Evolutionary conservation across 2,888 invertebrate species (phyloP).

Genomic region (Galeopsomyia nigrocyanea): DNA sequence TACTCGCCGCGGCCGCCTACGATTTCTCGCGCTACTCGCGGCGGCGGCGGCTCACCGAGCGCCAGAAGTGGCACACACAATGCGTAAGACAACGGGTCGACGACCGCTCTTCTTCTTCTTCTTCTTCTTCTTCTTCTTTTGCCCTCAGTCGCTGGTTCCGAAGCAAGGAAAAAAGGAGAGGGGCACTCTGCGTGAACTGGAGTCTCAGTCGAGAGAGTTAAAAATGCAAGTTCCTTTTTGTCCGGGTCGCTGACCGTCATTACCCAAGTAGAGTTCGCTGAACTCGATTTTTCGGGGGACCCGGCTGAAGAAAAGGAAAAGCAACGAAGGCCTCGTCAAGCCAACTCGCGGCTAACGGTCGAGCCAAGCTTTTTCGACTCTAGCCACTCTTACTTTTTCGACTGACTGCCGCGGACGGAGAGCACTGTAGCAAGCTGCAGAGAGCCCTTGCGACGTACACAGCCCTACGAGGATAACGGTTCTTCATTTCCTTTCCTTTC

Average conservation of each 20-base stretch:
- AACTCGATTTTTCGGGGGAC: slow-evolving; percentile 30
- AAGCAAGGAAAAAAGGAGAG: not conserved
- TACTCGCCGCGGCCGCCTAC: slow-evolving; percentile 47
- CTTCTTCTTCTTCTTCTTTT: slow-evolving; percentile 39
- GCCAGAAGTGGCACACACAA: slow-evolving; percentile 49
- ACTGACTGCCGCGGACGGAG: not conserved
- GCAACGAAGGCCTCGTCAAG: too few relatives aligned
- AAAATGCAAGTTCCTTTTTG: not conserved
- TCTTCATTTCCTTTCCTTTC: slow-evolving; percentile 33
- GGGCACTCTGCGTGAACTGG: not conserved
- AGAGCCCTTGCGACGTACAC: too few relatives aligned
- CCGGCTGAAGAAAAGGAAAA: too few relatives aligned
- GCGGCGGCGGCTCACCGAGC: too few relatives aligned
- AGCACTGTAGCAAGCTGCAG: not conserved
- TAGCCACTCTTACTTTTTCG: too few relatives aligned
- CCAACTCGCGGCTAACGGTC: too few relatives aligned
- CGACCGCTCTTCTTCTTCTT: slow-evolving; percentile 53
- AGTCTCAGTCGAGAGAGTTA: too few relatives aligned
- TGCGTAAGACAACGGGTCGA: slow-evolving; percentile 56
- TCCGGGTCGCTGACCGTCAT: slow-evolving; percentile 42
- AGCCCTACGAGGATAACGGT: slow-evolving; percentile 24
- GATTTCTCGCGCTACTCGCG: slow-evolving; percentile 33
- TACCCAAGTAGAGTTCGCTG: slow-evolving; percentile 31
- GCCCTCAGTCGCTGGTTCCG: slow-evolving; percentile 23
- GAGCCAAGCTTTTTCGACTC: too few relatives aligned